phyloP scores from a whole-genome alignment of 2,888 invertebrate genomes.

The Caenorhabditis virilis region DNA sequence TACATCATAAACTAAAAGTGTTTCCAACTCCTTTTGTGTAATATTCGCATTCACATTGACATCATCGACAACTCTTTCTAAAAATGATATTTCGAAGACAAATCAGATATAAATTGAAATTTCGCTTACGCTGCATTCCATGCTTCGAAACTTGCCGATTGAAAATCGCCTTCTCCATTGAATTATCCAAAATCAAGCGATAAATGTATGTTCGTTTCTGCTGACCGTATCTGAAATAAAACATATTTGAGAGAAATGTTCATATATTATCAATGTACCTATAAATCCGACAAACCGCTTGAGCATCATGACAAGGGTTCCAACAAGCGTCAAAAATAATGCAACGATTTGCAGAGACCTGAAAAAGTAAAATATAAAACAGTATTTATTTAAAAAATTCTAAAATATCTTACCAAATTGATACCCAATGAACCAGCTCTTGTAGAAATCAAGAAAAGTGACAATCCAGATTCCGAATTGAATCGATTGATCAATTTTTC shows the following conservation, averaged over 20 bases:
- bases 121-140: conserved; percentile 79
- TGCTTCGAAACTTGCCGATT: conserved; percentile 97
- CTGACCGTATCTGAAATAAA: conserved; percentile 79
- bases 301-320: conserved; percentile 88
- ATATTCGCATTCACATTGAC: conserved; percentile 87
- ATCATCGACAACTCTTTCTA: conserved; percentile 93
- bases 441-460: conserved; percentile 92
- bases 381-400: neutral
- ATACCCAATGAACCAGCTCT: conserved; percentile 76
- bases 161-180: conserved; percentile 95
- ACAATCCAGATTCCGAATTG: conserved; percentile 84
- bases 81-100: no score
- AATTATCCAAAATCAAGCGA: conserved; percentile 93
- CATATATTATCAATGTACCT: conserved; percentile 5
- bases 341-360: conserved; percentile 85
- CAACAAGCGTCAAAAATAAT: conserved; percentile 97
- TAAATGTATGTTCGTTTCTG: conserved; percentile 92
- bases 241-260: neutral
- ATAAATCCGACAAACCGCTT: conserved; percentile 87
- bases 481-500: conserved; percentile 95
- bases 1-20: conserved; percentile 73
- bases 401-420: conserved; percentile 78
- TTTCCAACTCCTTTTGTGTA: conserved; percentile 74
- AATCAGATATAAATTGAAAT: no score
- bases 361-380: neutral